Evolutionary conservation across 2,797 vertebrate genomes (phyloP).

Genomic region (Pangasius krempfi): DNA sequence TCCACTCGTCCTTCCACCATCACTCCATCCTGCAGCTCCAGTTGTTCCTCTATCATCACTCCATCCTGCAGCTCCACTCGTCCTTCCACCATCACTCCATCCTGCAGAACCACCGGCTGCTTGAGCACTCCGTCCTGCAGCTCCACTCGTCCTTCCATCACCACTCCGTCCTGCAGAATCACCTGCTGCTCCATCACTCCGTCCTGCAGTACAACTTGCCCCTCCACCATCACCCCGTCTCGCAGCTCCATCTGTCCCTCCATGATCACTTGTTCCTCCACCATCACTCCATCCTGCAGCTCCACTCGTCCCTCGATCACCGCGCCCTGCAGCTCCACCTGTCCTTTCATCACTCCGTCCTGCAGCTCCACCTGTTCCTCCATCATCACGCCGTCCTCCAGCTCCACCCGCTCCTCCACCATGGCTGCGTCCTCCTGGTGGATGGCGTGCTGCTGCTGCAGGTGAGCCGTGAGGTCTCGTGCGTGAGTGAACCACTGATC

Average conservation of each 20-base stretch:
- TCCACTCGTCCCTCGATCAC: slow-evolving; percentile 77
- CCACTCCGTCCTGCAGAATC: slow-evolving; percentile 77
- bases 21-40: slow-evolving; percentile 83
- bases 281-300: slow-evolving; percentile 73
- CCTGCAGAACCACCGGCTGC: slow-evolving; percentile 60
- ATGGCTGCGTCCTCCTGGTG: slow-evolving; percentile 76
- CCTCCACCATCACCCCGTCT: slow-evolving; percentile 83
- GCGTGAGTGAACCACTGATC: slow-evolving; percentile 97
- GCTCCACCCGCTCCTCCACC: slow-evolving; percentile 79
- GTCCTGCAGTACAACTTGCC: slow-evolving; percentile 55
- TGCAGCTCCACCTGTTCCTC: slow-evolving; percentile 64
- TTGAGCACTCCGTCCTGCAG: slow-evolving; percentile 83
- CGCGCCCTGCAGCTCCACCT: slow-evolving; percentile 63
- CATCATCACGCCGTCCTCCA: slow-evolving; percentile 82
- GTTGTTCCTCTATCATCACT: slow-evolving; percentile 62
- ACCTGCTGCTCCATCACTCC: slow-evolving; percentile 63
- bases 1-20: too few relatives aligned
- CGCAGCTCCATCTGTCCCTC: slow-evolving; percentile 42
- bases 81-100: not conserved
- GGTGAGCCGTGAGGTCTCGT: slow-evolving; percentile 86
- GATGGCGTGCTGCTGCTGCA: slow-evolving; percentile 81
- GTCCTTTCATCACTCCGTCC: slow-evolving; percentile 70
- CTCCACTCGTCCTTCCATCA: slow-evolving; percentile 81
- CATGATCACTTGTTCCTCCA: slow-evolving; percentile 72
- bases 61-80: not conserved